Conservation (phyloP, 2,888 invertebrate species). For the Diarsia brunnea region DNA sequence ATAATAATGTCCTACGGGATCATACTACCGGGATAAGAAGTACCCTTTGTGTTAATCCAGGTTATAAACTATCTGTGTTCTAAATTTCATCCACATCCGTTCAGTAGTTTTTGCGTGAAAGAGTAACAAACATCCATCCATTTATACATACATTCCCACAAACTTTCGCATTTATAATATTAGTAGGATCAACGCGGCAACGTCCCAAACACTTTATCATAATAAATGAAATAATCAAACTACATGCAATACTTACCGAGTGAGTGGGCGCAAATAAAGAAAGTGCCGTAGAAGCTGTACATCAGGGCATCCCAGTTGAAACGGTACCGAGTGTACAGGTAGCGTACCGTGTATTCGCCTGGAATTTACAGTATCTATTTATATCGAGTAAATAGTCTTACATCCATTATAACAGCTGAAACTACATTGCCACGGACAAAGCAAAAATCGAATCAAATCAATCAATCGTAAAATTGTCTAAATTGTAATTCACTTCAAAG, state of each 20-base stretch:
- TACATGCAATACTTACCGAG: slow-evolving; percentile 76
- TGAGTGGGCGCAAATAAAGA: slow-evolving; percentile 81
- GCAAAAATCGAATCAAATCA: not conserved
- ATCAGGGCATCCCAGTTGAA: slow-evolving; percentile 89
- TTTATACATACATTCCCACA: too few relatives aligned
- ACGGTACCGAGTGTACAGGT: slow-evolving; percentile 85
- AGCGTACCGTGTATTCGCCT: slow-evolving; percentile 87
- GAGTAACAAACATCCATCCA: too few relatives aligned
- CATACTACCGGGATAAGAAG: too few relatives aligned
- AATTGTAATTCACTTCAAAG: not conserved
- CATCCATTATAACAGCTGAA: not conserved
- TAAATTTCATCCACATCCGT: too few relatives aligned
- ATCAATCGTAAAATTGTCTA: not conserved
- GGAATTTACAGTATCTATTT: slow-evolving; percentile 61
- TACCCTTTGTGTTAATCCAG: too few relatives aligned
- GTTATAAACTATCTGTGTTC: too few relatives aligned
- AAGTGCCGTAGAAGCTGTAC: slow-evolving; percentile 86
- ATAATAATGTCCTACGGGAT: too few relatives aligned
- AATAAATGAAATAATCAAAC: not conserved
- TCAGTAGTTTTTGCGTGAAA: too few relatives aligned
- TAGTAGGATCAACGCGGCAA: too few relatives aligned
- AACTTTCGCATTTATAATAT: too few relatives aligned
- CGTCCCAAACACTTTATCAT: not conserved
- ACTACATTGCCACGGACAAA: not conserved
- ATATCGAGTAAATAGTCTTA: not conserved